phyloP scores from a whole-genome alignment of 2,888 invertebrate genomes.

The Laothoe populi region DNA sequence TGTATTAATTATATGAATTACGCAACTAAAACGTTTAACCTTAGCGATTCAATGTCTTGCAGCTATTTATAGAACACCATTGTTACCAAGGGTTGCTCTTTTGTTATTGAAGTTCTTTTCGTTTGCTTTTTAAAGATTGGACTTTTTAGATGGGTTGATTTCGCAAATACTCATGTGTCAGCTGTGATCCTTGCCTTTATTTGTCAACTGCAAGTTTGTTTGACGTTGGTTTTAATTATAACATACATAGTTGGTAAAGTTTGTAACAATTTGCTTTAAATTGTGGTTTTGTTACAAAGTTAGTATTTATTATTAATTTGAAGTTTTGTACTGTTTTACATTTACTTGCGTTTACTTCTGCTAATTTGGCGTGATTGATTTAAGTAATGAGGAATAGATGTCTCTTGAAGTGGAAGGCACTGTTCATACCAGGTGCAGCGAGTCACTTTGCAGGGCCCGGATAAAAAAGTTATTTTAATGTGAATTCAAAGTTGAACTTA shows the following conservation, averaged over 20 bases:
- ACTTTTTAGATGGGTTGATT: background rate
- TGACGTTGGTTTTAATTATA: slow-evolving; percentile 16
- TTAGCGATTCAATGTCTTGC: slow-evolving; percentile 57
- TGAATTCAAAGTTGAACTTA: too few species aligned
- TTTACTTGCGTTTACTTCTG: background rate
- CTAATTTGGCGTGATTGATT: background rate
- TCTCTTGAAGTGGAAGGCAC: too few species aligned
- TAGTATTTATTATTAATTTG: too few species aligned
- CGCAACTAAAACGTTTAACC: slow-evolving; percentile 63
- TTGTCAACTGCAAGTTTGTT: slow-evolving; percentile 11
- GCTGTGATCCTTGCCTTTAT: background rate
- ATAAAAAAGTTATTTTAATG: too few species aligned
- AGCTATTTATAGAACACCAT: slow-evolving; percentile 60
- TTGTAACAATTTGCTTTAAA: background rate
- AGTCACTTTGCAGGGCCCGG: too few species aligned
- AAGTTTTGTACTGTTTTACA: background rate
- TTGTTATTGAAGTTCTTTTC: background rate
- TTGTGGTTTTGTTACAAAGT: slow-evolving; percentile 15
- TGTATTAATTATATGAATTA: slow-evolving; percentile 50
- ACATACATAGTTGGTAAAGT: slow-evolving; percentile 4
- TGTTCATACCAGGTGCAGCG: too few species aligned
- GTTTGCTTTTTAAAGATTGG: background rate
- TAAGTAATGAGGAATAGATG: too few species aligned
- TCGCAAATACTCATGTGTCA: slow-evolving; percentile 12
- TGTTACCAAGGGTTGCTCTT: slow-evolving; percentile 33